Conservation (phyloP, 64 coral and sea anemone genomes). For the Montipora cactus region DNA sequence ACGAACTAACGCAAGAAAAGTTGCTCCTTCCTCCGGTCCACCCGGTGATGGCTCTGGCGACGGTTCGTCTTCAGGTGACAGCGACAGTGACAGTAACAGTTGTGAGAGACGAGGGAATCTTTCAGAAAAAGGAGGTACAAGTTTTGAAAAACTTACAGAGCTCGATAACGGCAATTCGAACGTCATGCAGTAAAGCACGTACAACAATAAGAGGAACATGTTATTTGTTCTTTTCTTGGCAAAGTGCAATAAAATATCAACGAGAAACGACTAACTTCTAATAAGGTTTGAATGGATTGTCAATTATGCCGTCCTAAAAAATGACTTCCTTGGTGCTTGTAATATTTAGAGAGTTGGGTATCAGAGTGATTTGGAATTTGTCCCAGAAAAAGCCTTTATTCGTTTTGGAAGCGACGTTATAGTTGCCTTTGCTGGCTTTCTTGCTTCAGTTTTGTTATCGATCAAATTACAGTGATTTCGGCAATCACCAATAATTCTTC, state of each 20-base stretch:
- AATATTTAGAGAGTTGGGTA: background rate
- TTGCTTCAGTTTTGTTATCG: background rate
- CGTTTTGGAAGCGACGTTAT: background rate
- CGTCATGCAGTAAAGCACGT: background rate
- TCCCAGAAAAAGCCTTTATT: background rate
- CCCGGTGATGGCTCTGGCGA: background rate
- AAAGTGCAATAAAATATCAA: background rate
- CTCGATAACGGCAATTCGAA: background rate
- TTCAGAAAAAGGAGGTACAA: background rate
- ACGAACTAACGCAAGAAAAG: background rate
- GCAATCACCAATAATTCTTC: too few relatives aligned
- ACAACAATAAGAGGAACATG: background rate
- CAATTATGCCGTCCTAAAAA: background rate
- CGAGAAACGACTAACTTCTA: background rate
- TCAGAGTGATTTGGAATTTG: background rate
- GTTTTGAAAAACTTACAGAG: background rate
- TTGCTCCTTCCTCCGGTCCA: background rate
- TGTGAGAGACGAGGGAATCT: background rate
- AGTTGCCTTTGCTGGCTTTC: background rate
- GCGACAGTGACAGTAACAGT: background rate
- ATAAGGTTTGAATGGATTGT: background rate
- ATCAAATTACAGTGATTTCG: background rate
- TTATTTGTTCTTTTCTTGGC: background rate
- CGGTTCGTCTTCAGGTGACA: background rate
- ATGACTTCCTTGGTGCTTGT: background rate